A percentile compares a stretch with the other conserved stretches of the same genome.
Evolutionary conservation across 1,140 invertebrate species (phyloP).

Genomic region (Araneus ventricosus): DNA sequence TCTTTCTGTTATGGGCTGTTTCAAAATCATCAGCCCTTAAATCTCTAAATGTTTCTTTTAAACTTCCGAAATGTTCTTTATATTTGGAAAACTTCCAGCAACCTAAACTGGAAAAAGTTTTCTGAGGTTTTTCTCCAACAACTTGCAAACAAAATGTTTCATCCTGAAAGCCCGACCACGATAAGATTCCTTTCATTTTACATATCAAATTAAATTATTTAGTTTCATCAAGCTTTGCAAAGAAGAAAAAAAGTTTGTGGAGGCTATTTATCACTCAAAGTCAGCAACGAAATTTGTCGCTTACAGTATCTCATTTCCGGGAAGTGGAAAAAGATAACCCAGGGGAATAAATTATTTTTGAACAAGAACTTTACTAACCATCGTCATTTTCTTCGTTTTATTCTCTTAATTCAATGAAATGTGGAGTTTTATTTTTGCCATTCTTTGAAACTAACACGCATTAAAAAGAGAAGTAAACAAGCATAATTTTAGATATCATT

Average conservation of each 20-base stretch:
- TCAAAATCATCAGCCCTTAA: constrained; percentile 38
- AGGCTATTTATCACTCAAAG: constrained; percentile 25
- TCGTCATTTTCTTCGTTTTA: not conserved
- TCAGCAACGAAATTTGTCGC: constrained; percentile 12
- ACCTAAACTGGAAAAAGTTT: not conserved
- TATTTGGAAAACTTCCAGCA: constrained; percentile 7
- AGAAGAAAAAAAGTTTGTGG: not conserved
- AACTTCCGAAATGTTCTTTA: constrained; percentile 20
- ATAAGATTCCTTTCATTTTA: constrained; percentile 33
- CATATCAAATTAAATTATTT: constrained; percentile 50
- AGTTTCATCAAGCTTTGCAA: constrained; percentile 31
- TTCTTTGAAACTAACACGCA: too few relatives aligned
- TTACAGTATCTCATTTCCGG: constrained; percentile 13
- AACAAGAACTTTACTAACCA: constrained; percentile 27
- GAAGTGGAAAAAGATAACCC: constrained; percentile 30
- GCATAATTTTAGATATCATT: too few relatives aligned
- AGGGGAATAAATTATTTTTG: not conserved
- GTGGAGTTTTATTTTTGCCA: not conserved
- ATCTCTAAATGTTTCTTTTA: constrained; percentile 30
- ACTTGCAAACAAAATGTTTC: constrained; percentile 36
- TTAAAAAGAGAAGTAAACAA: too few relatives aligned
- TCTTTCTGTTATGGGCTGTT: not conserved
- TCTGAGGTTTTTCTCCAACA: constrained; percentile 14
- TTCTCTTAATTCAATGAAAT: not conserved
- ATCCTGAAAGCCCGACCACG: not conserved